Evolutionary conservation across 1,140 invertebrate species (phyloP).

Genomic region (Elysia chlorotica): DNA sequence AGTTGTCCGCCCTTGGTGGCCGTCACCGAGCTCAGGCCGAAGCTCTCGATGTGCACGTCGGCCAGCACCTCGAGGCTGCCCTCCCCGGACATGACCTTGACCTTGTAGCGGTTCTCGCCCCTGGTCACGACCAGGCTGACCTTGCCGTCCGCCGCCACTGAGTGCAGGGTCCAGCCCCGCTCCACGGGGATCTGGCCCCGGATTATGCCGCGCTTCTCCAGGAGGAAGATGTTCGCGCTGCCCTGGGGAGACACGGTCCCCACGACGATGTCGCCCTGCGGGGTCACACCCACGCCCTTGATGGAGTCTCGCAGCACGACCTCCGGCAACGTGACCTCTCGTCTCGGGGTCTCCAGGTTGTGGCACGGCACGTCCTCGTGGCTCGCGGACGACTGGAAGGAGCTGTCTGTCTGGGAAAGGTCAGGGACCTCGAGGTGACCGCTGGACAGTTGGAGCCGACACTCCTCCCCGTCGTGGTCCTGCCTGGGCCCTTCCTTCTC

Average conservation of each 20-base stretch:
- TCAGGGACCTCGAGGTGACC: neutral
- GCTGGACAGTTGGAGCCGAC: no score
- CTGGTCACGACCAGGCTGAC: slow-evolving; percentile 44
- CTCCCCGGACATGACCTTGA: slow-evolving; percentile 45
- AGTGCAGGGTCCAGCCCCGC: slow-evolving; percentile 47
- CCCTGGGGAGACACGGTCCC: slow-evolving; percentile 34
- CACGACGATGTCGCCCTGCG: slow-evolving; percentile 46
- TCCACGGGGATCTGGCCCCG: slow-evolving; percentile 43
- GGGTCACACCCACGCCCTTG: slow-evolving; percentile 49
- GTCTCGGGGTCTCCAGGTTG: slow-evolving; percentile 35
- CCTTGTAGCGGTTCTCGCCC: slow-evolving; percentile 52
- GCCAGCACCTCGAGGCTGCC: slow-evolving; percentile 39
- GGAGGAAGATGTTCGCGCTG: slow-evolving; percentile 40
- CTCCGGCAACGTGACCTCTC: slow-evolving; percentile 39
- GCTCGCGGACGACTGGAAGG: slow-evolving; percentile 23
- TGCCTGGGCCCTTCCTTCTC: no score
- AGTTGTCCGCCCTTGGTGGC: slow-evolving; percentile 38
- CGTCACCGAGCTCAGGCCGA: slow-evolving; percentile 48
- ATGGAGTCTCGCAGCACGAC: slow-evolving; percentile 45
- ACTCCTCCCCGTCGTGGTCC: no score
- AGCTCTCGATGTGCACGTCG: slow-evolving; percentile 48
- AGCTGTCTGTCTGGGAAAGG: slow-evolving; percentile 32
- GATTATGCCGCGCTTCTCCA: slow-evolving; percentile 51
- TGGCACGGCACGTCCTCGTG: slow-evolving; percentile 24
- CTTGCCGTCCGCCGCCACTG: slow-evolving; percentile 49